A percentile compares a stretch with the other conserved stretches of the same genome.
Conservation (phyloP, 2,113 vertebrate genomes). For the Macrotus californicus region DNA sequence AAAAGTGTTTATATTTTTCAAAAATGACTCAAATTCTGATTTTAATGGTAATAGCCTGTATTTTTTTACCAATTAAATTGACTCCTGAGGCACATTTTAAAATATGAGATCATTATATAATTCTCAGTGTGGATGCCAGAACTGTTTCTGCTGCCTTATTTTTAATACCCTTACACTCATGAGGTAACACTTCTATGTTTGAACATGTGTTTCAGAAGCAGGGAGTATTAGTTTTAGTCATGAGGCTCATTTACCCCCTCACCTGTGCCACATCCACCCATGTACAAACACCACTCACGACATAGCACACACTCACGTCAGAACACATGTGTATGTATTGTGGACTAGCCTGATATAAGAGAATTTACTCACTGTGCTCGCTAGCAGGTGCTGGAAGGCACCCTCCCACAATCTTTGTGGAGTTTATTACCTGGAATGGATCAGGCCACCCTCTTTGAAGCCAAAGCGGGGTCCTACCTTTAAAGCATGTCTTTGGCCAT, state of each 20-base stretch:
- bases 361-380: background rate
- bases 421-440: background rate
- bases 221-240: background rate
- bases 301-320: background rate
- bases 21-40: background rate
- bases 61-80: background rate
- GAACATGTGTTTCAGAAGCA: background rate
- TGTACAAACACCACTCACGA: background rate
- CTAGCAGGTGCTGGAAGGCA: background rate
- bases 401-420: background rate
- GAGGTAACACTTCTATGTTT: background rate
- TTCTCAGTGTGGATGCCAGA: background rate
- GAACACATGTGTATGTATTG: too few species aligned
- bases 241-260: background rate
- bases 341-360: background rate
- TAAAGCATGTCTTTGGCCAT: background rate
- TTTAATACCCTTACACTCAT: background rate
- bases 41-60: background rate
- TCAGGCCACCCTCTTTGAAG: background rate
- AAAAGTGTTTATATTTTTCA: background rate
- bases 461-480: background rate
- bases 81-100: background rate
- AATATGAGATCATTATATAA: slow-evolving; percentile 26
- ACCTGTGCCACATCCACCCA: background rate
- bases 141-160: background rate